These are phyloP conservation scores for Amphiprion percula DNA, from an alignment of 2,113 vertebrate genomes.

Conservation along the genomic window DNA sequence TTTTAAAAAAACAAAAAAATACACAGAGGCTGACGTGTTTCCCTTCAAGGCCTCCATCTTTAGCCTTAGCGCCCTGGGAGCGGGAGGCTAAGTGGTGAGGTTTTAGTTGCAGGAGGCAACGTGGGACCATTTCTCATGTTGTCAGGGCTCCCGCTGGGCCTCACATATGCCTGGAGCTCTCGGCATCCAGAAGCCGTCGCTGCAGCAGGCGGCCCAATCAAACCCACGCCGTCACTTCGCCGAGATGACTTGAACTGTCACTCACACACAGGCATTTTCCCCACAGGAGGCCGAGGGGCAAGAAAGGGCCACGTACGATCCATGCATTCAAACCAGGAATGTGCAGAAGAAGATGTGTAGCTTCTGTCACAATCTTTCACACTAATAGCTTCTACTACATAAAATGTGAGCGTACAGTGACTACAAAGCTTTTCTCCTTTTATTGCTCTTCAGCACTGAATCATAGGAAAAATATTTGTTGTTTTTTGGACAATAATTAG, in stretches of 20 bases:
- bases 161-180: slow-evolving; percentile 75
- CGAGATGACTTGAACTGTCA: slow-evolving; percentile 78
- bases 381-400: slow-evolving; percentile 8
- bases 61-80: slow-evolving; percentile 55
- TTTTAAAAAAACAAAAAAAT: slow-evolving; percentile 5
- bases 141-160: slow-evolving; percentile 77
- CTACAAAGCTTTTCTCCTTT: too few species aligned
- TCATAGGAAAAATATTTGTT: too few species aligned
- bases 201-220: slow-evolving; percentile 81
- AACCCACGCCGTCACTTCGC: slow-evolving; percentile 75
- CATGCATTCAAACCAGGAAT: slow-evolving; percentile 4
- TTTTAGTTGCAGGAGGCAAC: slow-evolving; percentile 50
- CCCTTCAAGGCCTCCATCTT: slow-evolving; percentile 49
- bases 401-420: background rate
- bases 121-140: slow-evolving; percentile 78
- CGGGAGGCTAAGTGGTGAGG: slow-evolving; percentile 63
- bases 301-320: slow-evolving; percentile 10
- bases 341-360: slow-evolving; percentile 1
- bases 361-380: background rate
- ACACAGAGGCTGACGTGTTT: slow-evolving; percentile 35
- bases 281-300: slow-evolving; percentile 19
- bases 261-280: slow-evolving; percentile 57
- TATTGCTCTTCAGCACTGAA: too few species aligned
- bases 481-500: too few species aligned
- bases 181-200: slow-evolving; percentile 71